phyloP scores from a whole-genome alignment of 2,797 vertebrate genomes.

The Sebastes steindachneri region DNA sequence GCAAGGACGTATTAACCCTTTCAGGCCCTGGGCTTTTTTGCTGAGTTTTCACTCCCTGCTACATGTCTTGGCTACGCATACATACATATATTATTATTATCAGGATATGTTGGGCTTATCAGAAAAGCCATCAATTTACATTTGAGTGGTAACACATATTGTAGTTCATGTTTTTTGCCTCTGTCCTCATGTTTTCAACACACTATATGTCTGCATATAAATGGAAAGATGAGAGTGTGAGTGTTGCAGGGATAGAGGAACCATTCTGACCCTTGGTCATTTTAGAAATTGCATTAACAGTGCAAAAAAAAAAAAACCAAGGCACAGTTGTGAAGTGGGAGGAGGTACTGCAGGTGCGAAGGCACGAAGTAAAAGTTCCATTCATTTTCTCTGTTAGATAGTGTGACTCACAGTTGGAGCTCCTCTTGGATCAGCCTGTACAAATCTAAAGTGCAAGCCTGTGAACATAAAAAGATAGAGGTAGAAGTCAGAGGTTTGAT shows the following conservation, averaged over 20 bases:
- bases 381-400: not conserved
- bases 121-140: not conserved
- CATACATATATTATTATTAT: not conserved
- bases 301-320: not conserved
- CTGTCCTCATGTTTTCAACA: not conserved
- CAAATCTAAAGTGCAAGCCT: not conserved
- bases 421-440: not conserved
- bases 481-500: not conserved
- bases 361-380: not conserved
- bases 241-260: not conserved
- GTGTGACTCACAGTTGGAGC: not conserved
- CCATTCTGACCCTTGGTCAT: not conserved
- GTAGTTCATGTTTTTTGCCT: not conserved
- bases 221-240: not conserved
- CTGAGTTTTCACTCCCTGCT: not conserved
- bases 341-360: not conserved
- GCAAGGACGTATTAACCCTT: not conserved
- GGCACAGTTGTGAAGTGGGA: not conserved
- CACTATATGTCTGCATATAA: not conserved
- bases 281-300: not conserved
- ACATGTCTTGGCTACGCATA: not conserved
- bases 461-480: not conserved
- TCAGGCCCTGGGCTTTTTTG: not conserved
- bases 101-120: not conserved
- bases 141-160: not conserved